phyloP scores from a whole-genome alignment of 92 coral and sea anemone species.

The Pocillopora grandis region DNA sequence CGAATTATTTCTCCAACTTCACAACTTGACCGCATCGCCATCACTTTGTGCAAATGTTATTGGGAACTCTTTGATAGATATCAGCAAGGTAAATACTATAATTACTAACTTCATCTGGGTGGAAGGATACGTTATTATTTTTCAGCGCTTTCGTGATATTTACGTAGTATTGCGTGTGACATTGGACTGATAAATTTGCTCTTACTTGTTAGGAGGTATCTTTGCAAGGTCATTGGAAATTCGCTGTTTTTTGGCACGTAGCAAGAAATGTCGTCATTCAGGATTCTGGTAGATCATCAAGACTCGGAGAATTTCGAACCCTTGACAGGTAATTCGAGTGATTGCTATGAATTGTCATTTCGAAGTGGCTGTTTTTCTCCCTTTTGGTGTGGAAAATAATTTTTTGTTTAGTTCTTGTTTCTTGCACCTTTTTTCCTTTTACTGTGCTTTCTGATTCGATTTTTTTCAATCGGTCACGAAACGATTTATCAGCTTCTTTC shows the following conservation, averaged over 20 bases:
- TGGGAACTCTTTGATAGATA: conserved; percentile 83
- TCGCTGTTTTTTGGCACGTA: conserved; percentile 95
- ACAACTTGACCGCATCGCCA: conserved; percentile 86
- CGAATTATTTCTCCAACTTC: conserved; percentile 91
- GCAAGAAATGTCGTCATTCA: conserved; percentile 87
- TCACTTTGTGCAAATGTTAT: conserved; percentile 91
- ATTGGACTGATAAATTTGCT: not conserved
- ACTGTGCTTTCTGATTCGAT: no score
- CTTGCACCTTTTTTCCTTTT: no score
- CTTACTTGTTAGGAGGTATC: conserved; percentile 64
- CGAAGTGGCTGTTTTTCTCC: no score
- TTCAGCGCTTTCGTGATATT: not conserved
- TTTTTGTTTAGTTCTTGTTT: no score
- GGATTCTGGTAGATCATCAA: conserved; percentile 88
- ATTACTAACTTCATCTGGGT: no score
- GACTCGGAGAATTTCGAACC: conserved; percentile 90
- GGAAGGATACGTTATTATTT: not conserved
- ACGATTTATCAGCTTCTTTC: not conserved
- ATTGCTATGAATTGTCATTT: no score
- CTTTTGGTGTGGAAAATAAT: no score
- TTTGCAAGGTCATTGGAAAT: conserved; percentile 87
- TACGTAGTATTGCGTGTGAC: not conserved
- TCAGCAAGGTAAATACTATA: conserved; percentile 67
- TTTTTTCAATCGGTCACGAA: no score
- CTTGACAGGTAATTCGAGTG: conserved; percentile 75